A percentile compares a stretch with the other conserved stretches of the same genome.
phyloP scores from a whole-genome alignment of 2,113 vertebrate species.

The Muntiacus reevesi region DNA sequence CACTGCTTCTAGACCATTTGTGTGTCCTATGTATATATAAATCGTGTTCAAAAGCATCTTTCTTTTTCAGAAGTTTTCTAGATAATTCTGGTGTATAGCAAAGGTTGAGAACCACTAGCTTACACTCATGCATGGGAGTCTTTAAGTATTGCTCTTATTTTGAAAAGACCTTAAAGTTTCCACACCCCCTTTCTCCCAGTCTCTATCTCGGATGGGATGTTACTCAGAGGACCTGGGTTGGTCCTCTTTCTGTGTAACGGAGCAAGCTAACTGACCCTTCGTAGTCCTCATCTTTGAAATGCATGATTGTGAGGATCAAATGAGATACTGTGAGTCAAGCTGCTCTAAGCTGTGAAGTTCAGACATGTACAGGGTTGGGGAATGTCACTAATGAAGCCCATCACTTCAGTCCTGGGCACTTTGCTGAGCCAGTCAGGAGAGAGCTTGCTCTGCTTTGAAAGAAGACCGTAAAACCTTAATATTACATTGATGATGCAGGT shows the following conservation, averaged over 20 bases:
- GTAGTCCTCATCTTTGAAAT: not conserved
- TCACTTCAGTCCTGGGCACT: not conserved
- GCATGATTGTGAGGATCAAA: not conserved
- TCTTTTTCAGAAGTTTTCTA: not conserved
- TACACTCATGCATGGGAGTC: not conserved
- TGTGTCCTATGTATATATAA: not conserved
- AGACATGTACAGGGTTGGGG: not conserved
- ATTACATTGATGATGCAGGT: not conserved
- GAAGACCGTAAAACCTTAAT: not conserved
- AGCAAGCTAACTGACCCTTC: not conserved
- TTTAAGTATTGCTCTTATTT: not conserved
- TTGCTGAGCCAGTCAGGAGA: not conserved
- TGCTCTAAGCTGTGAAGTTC: not conserved
- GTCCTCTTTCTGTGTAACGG: not conserved
- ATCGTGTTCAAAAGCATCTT: not conserved
- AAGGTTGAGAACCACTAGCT: not conserved
- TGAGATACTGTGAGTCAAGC: not conserved
- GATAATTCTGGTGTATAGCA: not conserved
- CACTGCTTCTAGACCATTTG: not conserved
- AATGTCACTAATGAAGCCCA: not conserved
- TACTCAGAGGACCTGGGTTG: not conserved
- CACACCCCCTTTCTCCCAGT: not conserved
- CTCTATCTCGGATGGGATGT: not conserved
- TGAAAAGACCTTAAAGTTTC: not conserved
- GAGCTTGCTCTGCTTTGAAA: not conserved